Percentiles rank a stretch among this genome's conserved stretches.
Conservation (phyloP, 2,113 vertebrate species). For the Passer domesticus region DNA sequence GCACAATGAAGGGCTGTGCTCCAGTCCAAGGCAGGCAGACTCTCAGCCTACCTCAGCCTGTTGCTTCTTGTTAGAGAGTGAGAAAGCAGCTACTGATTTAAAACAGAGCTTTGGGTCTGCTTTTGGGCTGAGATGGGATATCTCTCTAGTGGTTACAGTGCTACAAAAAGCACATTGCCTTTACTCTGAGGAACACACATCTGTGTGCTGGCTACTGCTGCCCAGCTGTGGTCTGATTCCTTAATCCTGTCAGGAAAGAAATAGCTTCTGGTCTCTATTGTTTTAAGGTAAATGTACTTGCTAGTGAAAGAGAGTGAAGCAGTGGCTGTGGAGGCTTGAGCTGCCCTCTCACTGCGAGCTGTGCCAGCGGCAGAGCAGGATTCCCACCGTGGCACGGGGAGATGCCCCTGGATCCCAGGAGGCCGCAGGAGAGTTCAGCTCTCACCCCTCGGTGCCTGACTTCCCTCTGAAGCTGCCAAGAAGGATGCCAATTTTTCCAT, state of each 20-base stretch:
- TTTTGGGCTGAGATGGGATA: neutral
- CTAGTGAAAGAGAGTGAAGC: neutral
- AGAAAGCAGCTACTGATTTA: conserved; percentile 15
- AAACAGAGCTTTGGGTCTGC: neutral
- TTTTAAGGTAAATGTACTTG: neutral
- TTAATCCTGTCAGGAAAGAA: neutral
- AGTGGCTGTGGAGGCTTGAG: neutral
- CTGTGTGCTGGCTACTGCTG: neutral
- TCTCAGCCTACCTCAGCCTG: conserved; percentile 10
- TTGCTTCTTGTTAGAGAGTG: conserved; percentile 47
- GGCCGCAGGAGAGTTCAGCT: neutral
- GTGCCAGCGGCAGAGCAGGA: neutral
- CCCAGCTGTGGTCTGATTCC: neutral
- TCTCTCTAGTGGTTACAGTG: neutral
- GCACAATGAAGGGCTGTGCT: conserved; percentile 5
- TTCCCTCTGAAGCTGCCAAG: conserved; percentile 60
- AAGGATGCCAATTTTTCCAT: conserved; percentile 78
- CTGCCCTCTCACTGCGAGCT: neutral
- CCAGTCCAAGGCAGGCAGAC: neutral
- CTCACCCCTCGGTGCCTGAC: conserved; percentile 23
- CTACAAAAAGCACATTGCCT: neutral
- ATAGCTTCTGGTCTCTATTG: neutral
- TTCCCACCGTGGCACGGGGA: neutral
- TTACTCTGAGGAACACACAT: neutral
- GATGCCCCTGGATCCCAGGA: neutral